Evolutionary conservation across 2,888 invertebrate species (phyloP).

Genomic region (Apamea anceps): DNA sequence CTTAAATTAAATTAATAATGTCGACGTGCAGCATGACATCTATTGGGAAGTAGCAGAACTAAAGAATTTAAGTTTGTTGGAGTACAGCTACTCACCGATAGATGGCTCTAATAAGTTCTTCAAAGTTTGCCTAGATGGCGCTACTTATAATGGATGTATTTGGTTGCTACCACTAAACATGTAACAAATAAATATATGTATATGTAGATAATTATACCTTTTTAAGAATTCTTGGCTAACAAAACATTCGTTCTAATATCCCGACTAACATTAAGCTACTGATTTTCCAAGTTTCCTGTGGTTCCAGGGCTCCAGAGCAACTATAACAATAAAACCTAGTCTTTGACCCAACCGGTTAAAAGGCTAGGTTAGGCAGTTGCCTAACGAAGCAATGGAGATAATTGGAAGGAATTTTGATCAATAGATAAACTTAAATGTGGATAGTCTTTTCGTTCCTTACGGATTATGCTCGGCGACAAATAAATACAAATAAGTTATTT

Average conservation of each 20-base stretch:
- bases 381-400: not conserved
- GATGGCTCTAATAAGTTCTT: conserved; percentile 21
- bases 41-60: conserved; percentile 26
- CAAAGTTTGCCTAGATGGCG: conserved; percentile 39
- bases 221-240: not conserved
- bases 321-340: too few species aligned
- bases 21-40: conserved; percentile 22
- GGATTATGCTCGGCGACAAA: not conserved
- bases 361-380: not conserved
- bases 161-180: not conserved
- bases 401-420: not conserved
- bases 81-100: conserved; percentile 7
- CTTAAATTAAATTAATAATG: not conserved
- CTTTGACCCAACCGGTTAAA: not conserved
- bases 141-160: not conserved
- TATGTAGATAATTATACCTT: not conserved
- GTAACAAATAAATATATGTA: too few species aligned
- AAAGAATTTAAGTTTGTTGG: not conserved
- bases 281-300: not conserved
- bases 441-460: not conserved
- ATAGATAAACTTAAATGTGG: not conserved
- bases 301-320: not conserved
- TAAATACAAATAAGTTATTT: not conserved
- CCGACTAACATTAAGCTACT: not conserved
- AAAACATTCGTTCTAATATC: not conserved